A percentile compares a stretch with the other conserved stretches of the same genome.
phyloP scores from a whole-genome alignment of 23 tunicate genomes.

The Clavelina lepadiformis region DNA sequence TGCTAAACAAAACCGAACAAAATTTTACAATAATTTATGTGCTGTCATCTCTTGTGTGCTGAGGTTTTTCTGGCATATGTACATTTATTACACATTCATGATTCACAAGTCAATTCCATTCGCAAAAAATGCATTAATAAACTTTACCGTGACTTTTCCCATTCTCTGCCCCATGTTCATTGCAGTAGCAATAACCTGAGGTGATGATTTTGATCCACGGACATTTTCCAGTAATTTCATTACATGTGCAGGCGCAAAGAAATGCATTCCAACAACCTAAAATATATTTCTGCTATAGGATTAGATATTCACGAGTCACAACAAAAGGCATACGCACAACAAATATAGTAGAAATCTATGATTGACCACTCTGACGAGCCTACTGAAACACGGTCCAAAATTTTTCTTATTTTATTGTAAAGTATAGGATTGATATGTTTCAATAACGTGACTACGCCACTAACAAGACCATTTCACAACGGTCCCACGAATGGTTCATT shows the following conservation, averaged over 20 bases:
- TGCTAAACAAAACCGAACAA: no score
- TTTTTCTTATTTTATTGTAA: no score
- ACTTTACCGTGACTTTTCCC: conserved; percentile 53
- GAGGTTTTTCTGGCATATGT: no score
- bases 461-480: no score
- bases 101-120: background rate
- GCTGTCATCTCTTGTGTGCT: no score
- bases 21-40: no score
- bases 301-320: background rate
- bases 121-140: background rate
- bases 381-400: no score
- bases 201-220: conserved; percentile 41
- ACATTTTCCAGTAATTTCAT: conserved; percentile 78
- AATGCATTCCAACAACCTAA: conserved; percentile 80
- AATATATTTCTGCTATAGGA: background rate
- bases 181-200: conserved; percentile 52
- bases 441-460: no score
- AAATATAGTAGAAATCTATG: background rate
- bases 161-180: conserved; percentile 60
- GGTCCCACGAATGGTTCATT: no score
- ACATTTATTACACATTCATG: no score
- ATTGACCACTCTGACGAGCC: no score
- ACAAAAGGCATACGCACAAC: background rate
- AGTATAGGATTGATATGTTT: no score
- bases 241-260: conserved; percentile 82